Base-by-base conservation (phyloP, 2,113 vertebrate species). In the Sorex fumeus region DNA sequence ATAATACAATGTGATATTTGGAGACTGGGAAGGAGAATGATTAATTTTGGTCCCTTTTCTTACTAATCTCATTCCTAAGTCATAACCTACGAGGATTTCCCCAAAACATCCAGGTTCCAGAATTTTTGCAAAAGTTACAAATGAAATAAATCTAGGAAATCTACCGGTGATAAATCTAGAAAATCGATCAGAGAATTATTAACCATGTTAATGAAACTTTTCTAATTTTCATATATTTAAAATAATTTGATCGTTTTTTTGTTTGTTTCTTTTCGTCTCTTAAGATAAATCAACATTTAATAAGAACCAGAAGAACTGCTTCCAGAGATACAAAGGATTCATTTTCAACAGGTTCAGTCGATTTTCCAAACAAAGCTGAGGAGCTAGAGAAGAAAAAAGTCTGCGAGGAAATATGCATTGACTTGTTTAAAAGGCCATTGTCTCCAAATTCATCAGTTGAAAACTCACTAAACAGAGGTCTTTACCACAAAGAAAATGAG, bases 1-100 rank as follows among this genome's bases (percentile, higher is more conserved):
- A 98, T 97, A 98, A 98, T 98, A 97, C 96, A 97, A 97, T 97
- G 96, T 96, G 97, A 97, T 98, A 96, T 97, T 98, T 97, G 95
- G 97, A 92, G 95, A 82, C 96, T 95, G 66, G 91, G 95, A 96
- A 91, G 83, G 75, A 97, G 91, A 96, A 83, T 97, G 96, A 98
- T 98, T 98, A 98, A 96, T 98, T 98, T 97, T 95, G 95, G 95
- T 76, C 96, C 57, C 96, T 93, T 97, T 97, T 95, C 97, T 96
- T 97, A 10, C 96, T 98, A 96, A 96, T 97, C 96, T 97, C 91
- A 95, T 97, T 97, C 96, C 91, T 86, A 97, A 96, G 89, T 95
- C 94, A 78, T 89, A 96, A 95, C 81, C 95, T 97, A 95, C 90
- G 94, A 96, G 87, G 94, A 94, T 97, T 87, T 96, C 91, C 96